These are phyloP conservation scores for Arrhopalites spinosus DNA, from an alignment of 2,888 invertebrate genomes.

Conservation along the genomic window DNA sequence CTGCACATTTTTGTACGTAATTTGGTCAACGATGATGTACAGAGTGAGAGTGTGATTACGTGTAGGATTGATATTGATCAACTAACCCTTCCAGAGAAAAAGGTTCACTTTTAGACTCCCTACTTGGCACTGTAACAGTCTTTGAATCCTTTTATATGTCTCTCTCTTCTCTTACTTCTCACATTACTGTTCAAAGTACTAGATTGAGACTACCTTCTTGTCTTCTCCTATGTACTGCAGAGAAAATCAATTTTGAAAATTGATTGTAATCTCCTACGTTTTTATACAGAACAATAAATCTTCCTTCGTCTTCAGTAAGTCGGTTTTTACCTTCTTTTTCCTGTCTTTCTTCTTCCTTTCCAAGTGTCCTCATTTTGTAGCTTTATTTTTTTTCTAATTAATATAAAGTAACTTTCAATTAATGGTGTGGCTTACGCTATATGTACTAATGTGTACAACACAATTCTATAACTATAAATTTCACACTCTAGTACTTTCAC, in stretches of 20 bases:
- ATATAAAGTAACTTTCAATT: no score
- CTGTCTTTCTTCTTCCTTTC: no score
- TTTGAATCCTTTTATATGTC: not conserved
- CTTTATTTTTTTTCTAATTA: no score
- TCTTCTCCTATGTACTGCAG: not conserved
- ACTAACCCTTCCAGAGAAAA: slow-evolving; percentile 46
- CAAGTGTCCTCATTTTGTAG: no score
- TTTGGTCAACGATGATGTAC: slow-evolving; percentile 39
- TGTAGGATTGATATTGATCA: slow-evolving; percentile 37
- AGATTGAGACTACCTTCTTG: not conserved
- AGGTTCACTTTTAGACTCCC: slow-evolving; percentile 41
- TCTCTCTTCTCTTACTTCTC: not conserved
- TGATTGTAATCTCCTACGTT: not conserved
- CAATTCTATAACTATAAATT: no score
- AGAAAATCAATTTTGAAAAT: not conserved
- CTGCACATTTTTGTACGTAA: slow-evolving; percentile 55
- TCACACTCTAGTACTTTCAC: not conserved
- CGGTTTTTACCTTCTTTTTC: not conserved
- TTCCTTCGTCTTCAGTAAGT: not conserved
- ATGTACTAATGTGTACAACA: no score
- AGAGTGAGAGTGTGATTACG: slow-evolving; percentile 36
- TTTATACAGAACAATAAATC: not conserved
- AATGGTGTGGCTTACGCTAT: no score
- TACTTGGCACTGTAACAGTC: not conserved
- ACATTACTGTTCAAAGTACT: not conserved